Evolutionary conservation across 2,888 invertebrate species (phyloP).

Genomic region (Drosophila nigritarsus): DNA sequence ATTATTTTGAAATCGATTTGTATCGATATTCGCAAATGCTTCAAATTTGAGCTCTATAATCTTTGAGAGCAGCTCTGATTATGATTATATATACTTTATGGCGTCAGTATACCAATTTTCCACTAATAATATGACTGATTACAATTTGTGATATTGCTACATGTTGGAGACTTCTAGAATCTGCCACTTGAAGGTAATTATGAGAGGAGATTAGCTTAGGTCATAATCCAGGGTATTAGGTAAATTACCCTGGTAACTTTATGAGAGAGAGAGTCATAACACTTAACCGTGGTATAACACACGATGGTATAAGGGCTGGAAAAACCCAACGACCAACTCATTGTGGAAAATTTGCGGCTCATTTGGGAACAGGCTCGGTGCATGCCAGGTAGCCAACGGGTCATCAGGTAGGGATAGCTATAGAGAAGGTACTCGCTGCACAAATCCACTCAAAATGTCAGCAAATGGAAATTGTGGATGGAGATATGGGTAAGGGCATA

Average conservation of each 20-base stretch:
- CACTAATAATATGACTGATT: no score
- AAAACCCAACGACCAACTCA: conserved; percentile 66
- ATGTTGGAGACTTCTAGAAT: not conserved
- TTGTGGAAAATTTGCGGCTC: conserved; percentile 78
- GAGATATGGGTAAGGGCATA: not conserved
- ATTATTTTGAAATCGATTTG: not conserved
- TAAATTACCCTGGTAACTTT: conserved; percentile 51
- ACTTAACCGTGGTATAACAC: conserved; percentile 24
- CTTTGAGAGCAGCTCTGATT: not conserved
- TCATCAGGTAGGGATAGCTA: conserved; percentile 38
- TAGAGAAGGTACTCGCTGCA: conserved; percentile 41
- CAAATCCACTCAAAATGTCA: conserved; percentile 47
- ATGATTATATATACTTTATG: no score
- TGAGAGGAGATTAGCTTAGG: conserved; percentile 10
- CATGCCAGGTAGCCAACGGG: conserved; percentile 41
- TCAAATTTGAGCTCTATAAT: no score
- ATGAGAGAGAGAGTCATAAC: conserved; percentile 31
- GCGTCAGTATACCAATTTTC: no score
- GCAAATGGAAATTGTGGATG: conserved; percentile 9
- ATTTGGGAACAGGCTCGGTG: conserved; percentile 38
- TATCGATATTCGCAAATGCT: not conserved
- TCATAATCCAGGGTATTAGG: conserved; percentile 15
- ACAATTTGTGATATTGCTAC: no score
- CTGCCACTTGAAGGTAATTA: conserved; percentile 5
- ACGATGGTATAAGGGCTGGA: conserved; percentile 34